A percentile compares a stretch with the other conserved stretches of the same genome.
Conservation (phyloP, 1,140 invertebrate species). For the Dendrolimus kikuchii region DNA sequence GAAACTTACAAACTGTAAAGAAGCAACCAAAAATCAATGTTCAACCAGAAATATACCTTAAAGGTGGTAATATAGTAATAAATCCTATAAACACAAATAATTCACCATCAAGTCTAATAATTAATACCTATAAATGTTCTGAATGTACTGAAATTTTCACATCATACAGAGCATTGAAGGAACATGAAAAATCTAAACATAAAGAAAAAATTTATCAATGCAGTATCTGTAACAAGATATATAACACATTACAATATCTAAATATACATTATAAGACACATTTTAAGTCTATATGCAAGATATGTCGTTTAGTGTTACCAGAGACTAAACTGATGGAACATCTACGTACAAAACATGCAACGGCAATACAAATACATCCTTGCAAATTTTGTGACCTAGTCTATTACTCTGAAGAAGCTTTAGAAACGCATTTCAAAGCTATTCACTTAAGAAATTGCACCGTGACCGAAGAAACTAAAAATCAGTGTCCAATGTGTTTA, state of each 20-base stretch:
- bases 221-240: conserved; percentile 21
- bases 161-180: conserved; percentile 17
- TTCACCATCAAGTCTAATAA: neutral
- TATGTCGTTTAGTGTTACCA: conserved; percentile 17
- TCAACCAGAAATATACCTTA: neutral
- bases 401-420: conserved; percentile 14
- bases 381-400: conserved; percentile 24
- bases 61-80: conserved; percentile 16
- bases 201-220: conserved; percentile 14
- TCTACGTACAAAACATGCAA: conserved; percentile 18
- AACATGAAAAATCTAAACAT: conserved; percentile 22
- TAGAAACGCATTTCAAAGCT: conserved; percentile 21
- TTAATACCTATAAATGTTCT: conserved; percentile 18
- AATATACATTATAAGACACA: conserved; percentile 25
- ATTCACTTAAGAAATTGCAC: conserved; percentile 15
- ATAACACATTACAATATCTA: conserved; percentile 18
- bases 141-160: conserved; percentile 20
- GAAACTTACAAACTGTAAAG: too few species aligned
- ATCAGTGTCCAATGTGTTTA: conserved; percentile 24
- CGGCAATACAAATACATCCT: conserved; percentile 12
- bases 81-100: conserved; percentile 10
- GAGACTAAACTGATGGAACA: conserved; percentile 21
- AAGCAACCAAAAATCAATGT: too few species aligned
- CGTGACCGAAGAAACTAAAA: conserved; percentile 3
- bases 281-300: conserved; percentile 16